Conservation (phyloP, 1,140 invertebrate species). For the Brachionus koreanus region DNA sequence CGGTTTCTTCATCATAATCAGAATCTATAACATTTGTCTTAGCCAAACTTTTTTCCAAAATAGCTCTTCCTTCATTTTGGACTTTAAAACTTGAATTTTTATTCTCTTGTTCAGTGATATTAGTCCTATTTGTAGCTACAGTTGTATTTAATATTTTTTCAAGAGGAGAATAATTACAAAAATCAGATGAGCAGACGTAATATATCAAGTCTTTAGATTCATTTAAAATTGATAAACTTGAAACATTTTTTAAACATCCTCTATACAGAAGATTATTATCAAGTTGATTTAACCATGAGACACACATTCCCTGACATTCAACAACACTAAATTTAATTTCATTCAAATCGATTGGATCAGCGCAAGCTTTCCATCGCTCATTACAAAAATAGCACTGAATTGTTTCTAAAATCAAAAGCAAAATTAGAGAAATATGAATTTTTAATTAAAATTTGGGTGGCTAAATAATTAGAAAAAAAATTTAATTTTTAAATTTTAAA, state of each 20-base stretch:
- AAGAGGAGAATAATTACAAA: background rate
- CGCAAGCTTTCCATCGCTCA: background rate
- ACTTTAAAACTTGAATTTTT: background rate
- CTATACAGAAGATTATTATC: conserved; percentile 1
- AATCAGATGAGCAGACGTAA: background rate
- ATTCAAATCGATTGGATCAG: background rate
- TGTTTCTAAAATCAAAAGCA: background rate
- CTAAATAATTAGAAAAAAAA: too few species aligned
- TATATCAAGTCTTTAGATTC: background rate
- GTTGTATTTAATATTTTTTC: background rate
- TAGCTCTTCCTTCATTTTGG: background rate
- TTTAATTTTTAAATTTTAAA: too few species aligned
- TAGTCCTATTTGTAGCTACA: background rate
- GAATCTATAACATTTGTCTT: background rate
- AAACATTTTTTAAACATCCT: background rate
- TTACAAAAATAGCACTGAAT: conserved; percentile 17
- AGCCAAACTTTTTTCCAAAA: background rate
- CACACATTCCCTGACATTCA: background rate
- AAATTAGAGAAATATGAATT: background rate
- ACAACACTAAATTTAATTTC: background rate
- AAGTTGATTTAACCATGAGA: background rate
- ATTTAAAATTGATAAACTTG: background rate
- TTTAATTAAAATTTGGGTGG: too few species aligned
- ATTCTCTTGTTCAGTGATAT: background rate
- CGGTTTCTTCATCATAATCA: background rate